Base-by-base conservation (phyloP, 2,888 invertebrate genomes). In the Aphrophora alni region DNA sequence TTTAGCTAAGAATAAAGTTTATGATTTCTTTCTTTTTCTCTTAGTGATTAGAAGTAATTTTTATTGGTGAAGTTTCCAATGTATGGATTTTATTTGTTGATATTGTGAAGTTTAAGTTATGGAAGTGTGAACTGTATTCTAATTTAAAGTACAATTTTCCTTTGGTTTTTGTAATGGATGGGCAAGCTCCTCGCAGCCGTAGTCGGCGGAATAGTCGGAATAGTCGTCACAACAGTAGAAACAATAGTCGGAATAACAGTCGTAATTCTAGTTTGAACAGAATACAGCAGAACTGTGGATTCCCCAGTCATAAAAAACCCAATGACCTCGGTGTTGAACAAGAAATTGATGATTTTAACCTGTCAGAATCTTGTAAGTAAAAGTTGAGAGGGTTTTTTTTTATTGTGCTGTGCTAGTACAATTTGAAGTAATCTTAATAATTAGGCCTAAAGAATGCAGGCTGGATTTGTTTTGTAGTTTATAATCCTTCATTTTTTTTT, bases 181-280 rank as follows among this genome's bases (percentile, higher is more conserved):
- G 78, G 24, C 78, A 79, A 51, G 73, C 78, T 25, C 81, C 78
- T 3, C 78, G 81, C 77, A 77, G 75, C 27, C 69, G 75, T 25
- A 78, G 78, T 59, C 28, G 78, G 38, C 78, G 81, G 8, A 78
- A 78, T 59, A 75, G 81, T 24, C 38, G 81, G 17, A 81, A 81
- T 69, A 77, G 73, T 33, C 73, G 73, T 27, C 80, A 75, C 28
- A 76, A 76, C 59, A 76, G 78, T 75, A 75, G 81, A 21, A 81
- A 81, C 59, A 77, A 77, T 38, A 81, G 81, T 51, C 71, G 81
- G n/a, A 81, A 81, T 28, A 77, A 70, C 44, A 81, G 81, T 70
- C 44, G 73, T 21, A 81, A 81, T 78, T 75, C 71, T 59, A 77
- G 77, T 25, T 74, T 79, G 26, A 79, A 74, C 38, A 38, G 78